Evolutionary conservation across 2,888 invertebrate species (phyloP).

Genomic region (Sialis lutaria): DNA sequence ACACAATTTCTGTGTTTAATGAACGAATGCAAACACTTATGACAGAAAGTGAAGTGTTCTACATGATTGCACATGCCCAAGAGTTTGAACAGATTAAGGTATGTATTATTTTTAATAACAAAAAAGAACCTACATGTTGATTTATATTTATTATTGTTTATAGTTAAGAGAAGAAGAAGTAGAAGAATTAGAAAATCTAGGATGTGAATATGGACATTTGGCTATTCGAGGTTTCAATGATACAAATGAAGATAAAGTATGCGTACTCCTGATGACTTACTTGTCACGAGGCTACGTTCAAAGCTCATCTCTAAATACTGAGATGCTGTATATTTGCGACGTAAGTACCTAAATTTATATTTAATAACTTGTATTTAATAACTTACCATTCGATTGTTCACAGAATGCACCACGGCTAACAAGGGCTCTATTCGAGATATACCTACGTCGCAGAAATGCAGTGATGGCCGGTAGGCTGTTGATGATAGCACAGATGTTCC

Average conservation of each 20-base stretch:
- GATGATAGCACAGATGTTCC: slow-evolving; percentile 81
- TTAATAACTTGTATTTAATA: background rate
- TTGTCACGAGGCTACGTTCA: slow-evolving; percentile 67
- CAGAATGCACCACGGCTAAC: slow-evolving; percentile 84
- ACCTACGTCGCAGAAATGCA: slow-evolving; percentile 76
- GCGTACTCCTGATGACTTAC: slow-evolving; percentile 81
- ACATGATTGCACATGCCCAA: slow-evolving; percentile 78
- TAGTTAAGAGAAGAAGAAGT: slow-evolving; percentile 89
- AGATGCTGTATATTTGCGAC: slow-evolving; percentile 77
- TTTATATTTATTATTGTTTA: slow-evolving; percentile 3
- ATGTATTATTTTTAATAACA: slow-evolving; percentile 6
- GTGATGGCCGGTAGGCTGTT: slow-evolving; percentile 74
- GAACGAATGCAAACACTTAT: slow-evolving; percentile 63
- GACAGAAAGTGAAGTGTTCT: slow-evolving; percentile 73
- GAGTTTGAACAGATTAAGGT: slow-evolving; percentile 94
- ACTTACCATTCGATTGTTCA: slow-evolving; percentile 13
- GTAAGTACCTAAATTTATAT: slow-evolving; percentile 25
- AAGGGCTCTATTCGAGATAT: slow-evolving; percentile 87
- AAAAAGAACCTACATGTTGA: background rate
- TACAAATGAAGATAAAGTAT: slow-evolving; percentile 86
- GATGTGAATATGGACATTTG: slow-evolving; percentile 56
- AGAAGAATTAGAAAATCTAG: slow-evolving; percentile 68
- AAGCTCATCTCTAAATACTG: slow-evolving; percentile 74
- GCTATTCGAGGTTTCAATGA: slow-evolving; percentile 69
- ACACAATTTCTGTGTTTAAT: slow-evolving; percentile 87